Percentiles rank a stretch among this genome's conserved stretches.
Evolutionary conservation across 2,797 vertebrate genomes (phyloP).

Genomic region (Neopelma chrysocephalum): DNA sequence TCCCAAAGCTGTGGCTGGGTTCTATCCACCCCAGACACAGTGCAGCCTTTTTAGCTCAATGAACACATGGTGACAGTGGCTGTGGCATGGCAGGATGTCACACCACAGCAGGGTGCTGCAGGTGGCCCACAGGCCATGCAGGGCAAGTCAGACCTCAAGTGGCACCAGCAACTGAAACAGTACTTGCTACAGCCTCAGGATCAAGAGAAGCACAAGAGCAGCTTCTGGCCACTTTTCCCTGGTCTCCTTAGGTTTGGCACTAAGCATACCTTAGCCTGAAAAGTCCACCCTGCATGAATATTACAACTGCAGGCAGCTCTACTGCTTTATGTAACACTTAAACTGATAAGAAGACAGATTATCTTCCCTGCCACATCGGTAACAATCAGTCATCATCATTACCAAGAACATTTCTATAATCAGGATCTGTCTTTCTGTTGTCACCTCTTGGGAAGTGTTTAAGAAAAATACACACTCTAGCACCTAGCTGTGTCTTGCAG

Average conservation of each 20-base stretch:
- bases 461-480: background rate
- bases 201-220: background rate
- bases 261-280: background rate
- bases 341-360: background rate
- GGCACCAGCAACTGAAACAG: rapidly evolving
- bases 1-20: background rate
- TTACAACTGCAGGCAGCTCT: background rate
- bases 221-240: background rate
- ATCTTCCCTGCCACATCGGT: background rate
- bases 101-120: background rate
- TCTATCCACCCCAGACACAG: background rate
- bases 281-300: background rate
- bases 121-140: background rate
- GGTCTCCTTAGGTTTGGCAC: background rate
- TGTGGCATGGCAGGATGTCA: rapidly evolving
- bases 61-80: background rate
- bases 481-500: background rate
- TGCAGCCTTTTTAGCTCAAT: background rate
- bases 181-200: background rate
- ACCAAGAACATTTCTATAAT: background rate
- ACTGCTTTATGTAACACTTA: background rate
- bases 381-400: background rate
- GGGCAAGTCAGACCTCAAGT: background rate
- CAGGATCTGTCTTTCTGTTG: background rate
- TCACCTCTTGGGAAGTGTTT: background rate